Conservation (phyloP, 2,113 vertebrate species). For the Laterallus jamaicensis region DNA sequence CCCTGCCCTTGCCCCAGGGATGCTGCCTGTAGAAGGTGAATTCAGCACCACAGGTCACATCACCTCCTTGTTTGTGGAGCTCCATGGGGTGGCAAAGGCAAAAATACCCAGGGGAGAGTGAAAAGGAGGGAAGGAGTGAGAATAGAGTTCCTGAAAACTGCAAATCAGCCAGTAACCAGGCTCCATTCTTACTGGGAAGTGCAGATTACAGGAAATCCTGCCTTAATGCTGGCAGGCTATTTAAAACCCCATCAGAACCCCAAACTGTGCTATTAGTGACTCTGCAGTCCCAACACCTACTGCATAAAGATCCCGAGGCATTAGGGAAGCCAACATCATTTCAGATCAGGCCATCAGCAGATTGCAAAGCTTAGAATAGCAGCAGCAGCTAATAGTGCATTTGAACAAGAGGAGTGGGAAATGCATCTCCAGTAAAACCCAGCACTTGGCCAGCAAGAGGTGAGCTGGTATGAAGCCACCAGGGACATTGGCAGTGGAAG, state of each 20-base stretch:
- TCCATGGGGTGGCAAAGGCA: background rate
- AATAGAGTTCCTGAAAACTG: background rate
- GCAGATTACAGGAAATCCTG: background rate
- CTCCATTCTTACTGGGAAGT: background rate
- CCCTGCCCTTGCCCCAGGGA: background rate
- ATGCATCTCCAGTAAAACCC: background rate
- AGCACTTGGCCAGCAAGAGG: background rate
- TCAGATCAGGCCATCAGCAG: background rate
- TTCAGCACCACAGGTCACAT: rapidly evolving
- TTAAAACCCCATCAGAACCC: conserved; percentile 42
- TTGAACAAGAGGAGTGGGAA: background rate
- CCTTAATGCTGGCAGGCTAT: background rate
- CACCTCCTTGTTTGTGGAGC: rapidly evolving
- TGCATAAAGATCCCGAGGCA: background rate
- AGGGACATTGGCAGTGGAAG: background rate
- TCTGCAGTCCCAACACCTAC: background rate
- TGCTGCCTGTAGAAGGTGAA: background rate
- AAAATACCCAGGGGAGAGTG: background rate
- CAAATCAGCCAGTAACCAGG: background rate
- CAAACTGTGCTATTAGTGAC: background rate
- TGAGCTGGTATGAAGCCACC: background rate
- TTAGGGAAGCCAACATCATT: background rate
- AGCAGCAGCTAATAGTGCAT: background rate
- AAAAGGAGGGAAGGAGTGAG: background rate
- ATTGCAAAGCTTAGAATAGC: conserved; percentile 17